These are phyloP conservation scores for Lethrus apterus DNA, from an alignment of 1,140 invertebrate genomes.

Conservation along the genomic window DNA sequence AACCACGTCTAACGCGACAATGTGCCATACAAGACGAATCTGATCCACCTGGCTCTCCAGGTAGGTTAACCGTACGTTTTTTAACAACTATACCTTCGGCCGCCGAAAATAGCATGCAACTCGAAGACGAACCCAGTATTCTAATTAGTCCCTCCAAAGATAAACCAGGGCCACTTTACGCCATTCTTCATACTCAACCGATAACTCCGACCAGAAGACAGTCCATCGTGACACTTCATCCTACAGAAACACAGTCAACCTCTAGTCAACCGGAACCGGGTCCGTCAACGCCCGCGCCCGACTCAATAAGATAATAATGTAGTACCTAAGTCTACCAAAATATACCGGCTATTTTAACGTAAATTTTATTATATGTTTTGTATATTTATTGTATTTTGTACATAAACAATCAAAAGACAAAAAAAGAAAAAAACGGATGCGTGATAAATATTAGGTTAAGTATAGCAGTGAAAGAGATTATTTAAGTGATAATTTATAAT, in stretches of 20 bases:
- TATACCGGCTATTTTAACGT: slow-evolving; percentile 8
- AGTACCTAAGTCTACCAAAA: background rate
- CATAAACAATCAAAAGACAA: slow-evolving; percentile 14
- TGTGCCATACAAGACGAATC: slow-evolving; percentile 60
- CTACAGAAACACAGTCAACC: slow-evolving; percentile 20
- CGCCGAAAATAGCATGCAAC: slow-evolving; percentile 66
- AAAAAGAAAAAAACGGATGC: slow-evolving; percentile 26
- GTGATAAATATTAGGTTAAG: slow-evolving; percentile 28
- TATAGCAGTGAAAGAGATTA: slow-evolving; percentile 13
- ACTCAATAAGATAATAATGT: slow-evolving; percentile 25
- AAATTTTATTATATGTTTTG: slow-evolving; percentile 19
- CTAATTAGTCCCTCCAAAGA: slow-evolving; percentile 36
- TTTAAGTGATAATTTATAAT: slow-evolving; percentile 31
- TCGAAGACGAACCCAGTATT: slow-evolving; percentile 48
- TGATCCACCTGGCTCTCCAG: slow-evolving; percentile 58
- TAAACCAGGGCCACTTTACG: slow-evolving; percentile 33
- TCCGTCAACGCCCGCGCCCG: slow-evolving; percentile 17
- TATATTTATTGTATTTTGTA: slow-evolving; percentile 31
- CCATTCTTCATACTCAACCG: slow-evolving; percentile 34
- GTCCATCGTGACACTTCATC: slow-evolving; percentile 38
- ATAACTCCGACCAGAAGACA: slow-evolving; percentile 30
- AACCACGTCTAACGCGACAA: slow-evolving; percentile 67
- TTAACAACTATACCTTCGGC: slow-evolving; percentile 75
- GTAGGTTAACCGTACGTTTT: slow-evolving; percentile 56
- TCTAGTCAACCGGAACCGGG: slow-evolving; percentile 24